A percentile compares a stretch with the other conserved stretches of the same genome.
These are phyloP conservation scores for Aegypius monachus DNA, from an alignment of 2,113 vertebrate species.

Conservation along the genomic window DNA sequence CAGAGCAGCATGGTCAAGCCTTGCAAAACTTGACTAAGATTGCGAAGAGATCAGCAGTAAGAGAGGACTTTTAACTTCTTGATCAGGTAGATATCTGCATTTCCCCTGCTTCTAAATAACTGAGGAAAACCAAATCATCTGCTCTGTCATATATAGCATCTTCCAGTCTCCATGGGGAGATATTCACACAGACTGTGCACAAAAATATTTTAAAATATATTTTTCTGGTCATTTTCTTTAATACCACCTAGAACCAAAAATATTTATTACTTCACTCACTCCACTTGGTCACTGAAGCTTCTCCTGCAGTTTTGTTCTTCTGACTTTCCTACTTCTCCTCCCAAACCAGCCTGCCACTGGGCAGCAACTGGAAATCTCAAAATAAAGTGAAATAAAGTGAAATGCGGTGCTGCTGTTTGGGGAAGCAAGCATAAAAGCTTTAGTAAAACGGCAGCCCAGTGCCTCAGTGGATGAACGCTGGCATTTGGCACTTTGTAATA, in stretches of 20 bases:
- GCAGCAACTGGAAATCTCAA: background rate
- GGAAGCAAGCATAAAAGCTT: background rate
- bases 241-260: background rate
- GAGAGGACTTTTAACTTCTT: background rate
- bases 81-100: background rate
- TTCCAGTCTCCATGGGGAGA: background rate
- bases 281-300: background rate
- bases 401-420: background rate
- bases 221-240: background rate
- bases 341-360: background rate
- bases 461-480: background rate
- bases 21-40: background rate
- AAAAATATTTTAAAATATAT: background rate
- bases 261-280: background rate
- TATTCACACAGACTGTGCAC: background rate
- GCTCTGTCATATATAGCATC: background rate
- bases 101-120: background rate
- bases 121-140: background rate
- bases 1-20: background rate
- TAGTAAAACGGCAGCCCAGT: background rate
- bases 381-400: background rate
- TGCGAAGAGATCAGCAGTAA: background rate
- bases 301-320: background rate
- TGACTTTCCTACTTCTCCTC: background rate
- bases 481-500: conserved; percentile 2